Evolutionary conservation across 2,797 vertebrate species (phyloP).

Genomic region (Rhabdophis nuchalis): DNA sequence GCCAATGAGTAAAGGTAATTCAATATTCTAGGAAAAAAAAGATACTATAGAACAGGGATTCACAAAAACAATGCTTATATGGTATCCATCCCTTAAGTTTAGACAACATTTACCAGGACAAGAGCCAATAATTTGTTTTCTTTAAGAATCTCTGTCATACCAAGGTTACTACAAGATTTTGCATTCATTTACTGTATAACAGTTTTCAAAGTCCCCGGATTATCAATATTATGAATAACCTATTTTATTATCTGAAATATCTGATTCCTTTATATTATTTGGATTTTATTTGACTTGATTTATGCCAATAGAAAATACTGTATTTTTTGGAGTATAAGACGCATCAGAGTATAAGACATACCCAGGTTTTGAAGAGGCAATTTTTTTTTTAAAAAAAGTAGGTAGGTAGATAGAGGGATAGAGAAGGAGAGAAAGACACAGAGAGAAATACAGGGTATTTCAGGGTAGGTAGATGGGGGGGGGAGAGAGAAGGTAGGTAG

Average conservation of each 20-base stretch:
- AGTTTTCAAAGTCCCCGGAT: neutral
- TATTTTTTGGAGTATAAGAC: no score
- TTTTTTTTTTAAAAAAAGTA: no score
- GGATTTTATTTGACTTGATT: neutral
- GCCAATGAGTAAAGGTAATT: constrained; percentile 47
- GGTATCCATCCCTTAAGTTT: constrained; percentile 25
- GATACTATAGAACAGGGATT: constrained; percentile 25
- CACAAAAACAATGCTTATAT: constrained; percentile 20
- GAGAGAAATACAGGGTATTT: no score
- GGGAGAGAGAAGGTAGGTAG: no score
- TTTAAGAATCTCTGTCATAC: neutral
- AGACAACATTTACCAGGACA: constrained; percentile 18
- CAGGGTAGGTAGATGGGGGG: no score
- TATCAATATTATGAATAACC: neutral
- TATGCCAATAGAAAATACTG: neutral
- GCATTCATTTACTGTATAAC: neutral
- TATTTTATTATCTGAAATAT: neutral
- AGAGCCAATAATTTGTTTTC: neutral
- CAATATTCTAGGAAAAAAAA: constrained; percentile 39
- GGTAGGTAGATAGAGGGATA: no score
- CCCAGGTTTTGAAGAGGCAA: no score
- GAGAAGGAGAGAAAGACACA: no score
- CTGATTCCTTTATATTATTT: constrained; percentile 19
- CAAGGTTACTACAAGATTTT: neutral
- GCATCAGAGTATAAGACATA: no score